Evolutionary conservation across 2,888 invertebrate genomes (phyloP).

Genomic region (Laspeyria flexula): DNA sequence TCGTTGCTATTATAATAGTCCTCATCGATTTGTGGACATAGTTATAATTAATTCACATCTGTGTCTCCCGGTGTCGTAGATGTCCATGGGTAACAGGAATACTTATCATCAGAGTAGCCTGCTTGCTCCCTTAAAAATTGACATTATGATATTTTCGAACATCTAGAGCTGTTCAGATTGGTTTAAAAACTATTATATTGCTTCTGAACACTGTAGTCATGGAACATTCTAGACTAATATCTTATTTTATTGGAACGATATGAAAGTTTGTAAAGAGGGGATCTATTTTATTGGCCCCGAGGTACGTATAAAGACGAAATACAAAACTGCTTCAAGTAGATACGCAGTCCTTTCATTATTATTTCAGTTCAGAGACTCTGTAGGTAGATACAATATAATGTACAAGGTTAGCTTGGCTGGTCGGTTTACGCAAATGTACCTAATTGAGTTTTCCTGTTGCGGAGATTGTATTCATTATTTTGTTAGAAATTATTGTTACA

Average conservation of each 20-base stretch:
- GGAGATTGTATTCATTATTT: too few species aligned
- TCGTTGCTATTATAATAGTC: too few species aligned
- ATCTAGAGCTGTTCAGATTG: too few species aligned
- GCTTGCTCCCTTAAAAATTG: too few species aligned
- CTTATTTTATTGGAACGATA: slow-evolving; percentile 5
- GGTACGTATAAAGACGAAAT: slow-evolving; percentile 5
- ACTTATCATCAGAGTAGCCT: too few species aligned
- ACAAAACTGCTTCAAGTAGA: slow-evolving; percentile 2
- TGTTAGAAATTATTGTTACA: too few species aligned
- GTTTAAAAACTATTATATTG: neutral
- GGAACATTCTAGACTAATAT: neutral
- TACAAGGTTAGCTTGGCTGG: neutral
- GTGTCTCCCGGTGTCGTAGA: too few species aligned
- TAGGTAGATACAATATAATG: neutral
- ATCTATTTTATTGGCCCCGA: slow-evolving; percentile 6
- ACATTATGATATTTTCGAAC: too few species aligned
- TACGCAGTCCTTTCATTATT: neutral
- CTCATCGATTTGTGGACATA: too few species aligned
- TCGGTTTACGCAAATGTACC: neutral
- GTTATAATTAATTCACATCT: too few species aligned
- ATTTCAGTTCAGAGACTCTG: neutral
- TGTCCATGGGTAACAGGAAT: too few species aligned
- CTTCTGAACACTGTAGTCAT: neutral
- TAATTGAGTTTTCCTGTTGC: neutral
- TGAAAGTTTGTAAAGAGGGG: slow-evolving; percentile 8